Evolutionary conservation across 2,113 vertebrate genomes (phyloP).

Genomic region (Brachyistius frenatus): DNA sequence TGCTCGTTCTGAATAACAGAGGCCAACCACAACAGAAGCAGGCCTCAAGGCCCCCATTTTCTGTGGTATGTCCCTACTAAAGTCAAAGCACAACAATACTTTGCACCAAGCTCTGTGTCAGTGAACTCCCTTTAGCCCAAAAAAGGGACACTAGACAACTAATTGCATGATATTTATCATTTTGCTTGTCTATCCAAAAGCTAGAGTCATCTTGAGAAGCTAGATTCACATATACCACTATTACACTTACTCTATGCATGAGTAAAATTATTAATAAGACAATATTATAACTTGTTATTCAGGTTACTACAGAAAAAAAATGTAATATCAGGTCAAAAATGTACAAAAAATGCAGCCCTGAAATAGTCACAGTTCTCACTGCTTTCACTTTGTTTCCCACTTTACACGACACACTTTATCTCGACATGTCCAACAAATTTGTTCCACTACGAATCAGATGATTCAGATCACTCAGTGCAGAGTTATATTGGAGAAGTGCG

Average conservation of each 20-base stretch:
- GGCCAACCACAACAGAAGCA: constrained; percentile 47
- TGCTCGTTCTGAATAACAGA: constrained; percentile 44
- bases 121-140: constrained; percentile 6
- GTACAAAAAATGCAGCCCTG: neutral
- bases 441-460: constrained; percentile 1
- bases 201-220: neutral
- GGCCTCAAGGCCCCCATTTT: constrained; percentile 50
- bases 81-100: constrained; percentile 31
- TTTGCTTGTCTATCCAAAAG: neutral
- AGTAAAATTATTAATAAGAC: neutral
- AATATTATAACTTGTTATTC: neutral
- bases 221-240: neutral
- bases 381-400: neutral
- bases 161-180: constrained; percentile 7
- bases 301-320: too few relatives aligned
- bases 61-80: constrained; percentile 25
- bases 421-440: neutral
- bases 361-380: too few relatives aligned
- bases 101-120: constrained; percentile 19
- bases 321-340: neutral
- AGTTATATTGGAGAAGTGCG: constrained; percentile 15
- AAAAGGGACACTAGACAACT: constrained; percentile 3
- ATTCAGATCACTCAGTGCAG: constrained; percentile 23
- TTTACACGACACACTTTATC: neutral
- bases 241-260: neutral